Percentiles rank a stretch among this genome's conserved stretches.
phyloP scores from a whole-genome alignment of 2,113 vertebrate genomes.

The Sula dactylatra region DNA sequence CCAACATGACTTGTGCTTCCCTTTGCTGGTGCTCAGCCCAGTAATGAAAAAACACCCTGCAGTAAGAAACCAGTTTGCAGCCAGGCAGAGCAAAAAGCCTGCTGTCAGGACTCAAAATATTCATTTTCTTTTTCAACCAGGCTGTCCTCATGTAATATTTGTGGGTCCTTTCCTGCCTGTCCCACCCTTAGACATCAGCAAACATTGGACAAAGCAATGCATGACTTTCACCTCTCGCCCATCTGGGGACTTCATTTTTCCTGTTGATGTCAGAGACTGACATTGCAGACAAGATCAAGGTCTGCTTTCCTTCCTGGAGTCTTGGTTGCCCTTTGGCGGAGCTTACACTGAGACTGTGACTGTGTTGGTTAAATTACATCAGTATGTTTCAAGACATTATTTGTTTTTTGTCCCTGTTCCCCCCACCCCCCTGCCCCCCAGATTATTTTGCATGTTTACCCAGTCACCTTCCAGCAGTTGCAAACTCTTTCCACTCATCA shows the following conservation, averaged over 20 bases:
- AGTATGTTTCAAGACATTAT: background rate
- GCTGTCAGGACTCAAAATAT: background rate
- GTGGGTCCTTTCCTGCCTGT: background rate
- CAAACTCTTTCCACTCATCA: background rate
- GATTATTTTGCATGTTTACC: background rate
- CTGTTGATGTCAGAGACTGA: constrained; percentile 11
- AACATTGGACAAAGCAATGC: background rate
- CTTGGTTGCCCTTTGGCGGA: background rate
- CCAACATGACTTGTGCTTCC: background rate
- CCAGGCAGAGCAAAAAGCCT: background rate
- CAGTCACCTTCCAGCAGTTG: constrained; percentile 3
- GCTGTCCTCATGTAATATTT: background rate
- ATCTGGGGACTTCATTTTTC: background rate
- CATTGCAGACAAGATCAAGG: constrained; percentile 1
- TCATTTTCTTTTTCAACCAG: fast-evolving
- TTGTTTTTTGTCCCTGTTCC: background rate
- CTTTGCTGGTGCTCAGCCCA: background rate
- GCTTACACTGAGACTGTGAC: background rate
- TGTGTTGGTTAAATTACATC: background rate
- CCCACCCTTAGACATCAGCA: background rate
- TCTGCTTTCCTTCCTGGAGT: background rate
- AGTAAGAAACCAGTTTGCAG: background rate
- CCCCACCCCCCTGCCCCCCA: no score
- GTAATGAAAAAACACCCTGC: background rate
- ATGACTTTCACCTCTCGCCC: background rate